Evolutionary conservation across 2,797 vertebrate genomes (phyloP), one percentile per base, ranked within the genome.

Genomic region (Poecilia wingei): DNA sequence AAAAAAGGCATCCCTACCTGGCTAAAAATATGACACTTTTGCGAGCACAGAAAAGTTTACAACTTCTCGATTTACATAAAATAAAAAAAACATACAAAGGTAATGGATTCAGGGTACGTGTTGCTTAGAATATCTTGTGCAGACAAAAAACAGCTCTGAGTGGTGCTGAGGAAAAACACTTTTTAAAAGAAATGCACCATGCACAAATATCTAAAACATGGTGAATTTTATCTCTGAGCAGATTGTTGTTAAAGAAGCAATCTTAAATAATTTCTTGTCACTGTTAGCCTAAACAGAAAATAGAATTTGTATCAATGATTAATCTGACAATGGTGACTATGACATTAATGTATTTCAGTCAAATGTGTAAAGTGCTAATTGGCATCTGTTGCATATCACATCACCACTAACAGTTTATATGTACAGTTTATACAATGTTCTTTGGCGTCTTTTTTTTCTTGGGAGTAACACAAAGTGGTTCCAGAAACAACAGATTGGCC

Each of bases 401-500:
- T n/a, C 25, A 9, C n/a, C 51, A 28, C 55, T 31, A 14, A 59
- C 55, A 5, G 8, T 36, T 22, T 51, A 51, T 51, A 51, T 28
- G 10, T 31, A 16, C 28, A 31, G 7, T 36, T 36, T 68, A 41
- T 25, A 1, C 46, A 39, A 5, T 43, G 22, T 74, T 4, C 2
- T 55, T 41, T 41, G 41, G 14, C 45, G 22, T 6, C 5, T 16
- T 20, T 18, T 36, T 28, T 14, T 41, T 33, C 14, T 51, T 76
- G 20, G 18, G 25, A 75, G 39, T 74, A 64, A 10, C 66, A 59
- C 13, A 71, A 49, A 43, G 16, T 71, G 31, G 51, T 57, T 72
- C 53, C 64, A 46, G 75, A 53, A 28, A 78, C 43, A 77, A 51
- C 82, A 91, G 81, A 86, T 89, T 82, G 80, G 49, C 31, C 10